phyloP scores from a whole-genome alignment of 2,113 vertebrate genomes.

The Aspidoscelis tigris region DNA sequence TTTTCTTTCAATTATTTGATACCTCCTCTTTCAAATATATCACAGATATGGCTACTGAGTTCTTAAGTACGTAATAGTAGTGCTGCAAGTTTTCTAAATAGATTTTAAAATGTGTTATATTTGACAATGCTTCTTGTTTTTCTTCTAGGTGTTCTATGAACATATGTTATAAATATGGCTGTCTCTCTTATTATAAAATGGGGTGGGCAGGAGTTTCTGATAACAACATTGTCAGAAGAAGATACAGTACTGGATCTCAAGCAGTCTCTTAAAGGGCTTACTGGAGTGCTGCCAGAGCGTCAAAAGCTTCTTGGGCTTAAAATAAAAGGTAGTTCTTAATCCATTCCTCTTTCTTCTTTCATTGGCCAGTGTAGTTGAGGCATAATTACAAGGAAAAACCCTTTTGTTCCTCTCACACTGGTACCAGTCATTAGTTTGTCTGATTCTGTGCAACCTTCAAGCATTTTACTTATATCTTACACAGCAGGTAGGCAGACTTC shows the following conservation, averaged over 20 bases:
- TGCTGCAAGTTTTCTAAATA: constrained; percentile 14
- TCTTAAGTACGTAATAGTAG: neutral
- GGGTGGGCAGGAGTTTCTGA: constrained; percentile 97
- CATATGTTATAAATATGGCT: constrained; percentile 86
- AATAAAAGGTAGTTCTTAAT: constrained; percentile 87
- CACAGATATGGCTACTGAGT: neutral
- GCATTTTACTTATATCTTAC: neutral
- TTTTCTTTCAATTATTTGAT: constrained; percentile 6
- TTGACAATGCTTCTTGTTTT: constrained; percentile 39
- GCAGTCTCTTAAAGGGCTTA: constrained; percentile 94
- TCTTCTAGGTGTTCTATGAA: constrained; percentile 59
- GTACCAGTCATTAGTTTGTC: neutral
- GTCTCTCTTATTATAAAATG: constrained; percentile 98
- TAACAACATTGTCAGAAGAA: constrained; percentile 94
- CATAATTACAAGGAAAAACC: neutral
- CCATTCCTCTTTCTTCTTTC: neutral
- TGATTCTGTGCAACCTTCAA: neutral
- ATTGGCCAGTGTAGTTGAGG: neutral
- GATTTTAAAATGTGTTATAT: neutral
- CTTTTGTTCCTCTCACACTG: neutral
- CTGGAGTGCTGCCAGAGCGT: constrained; percentile 94
- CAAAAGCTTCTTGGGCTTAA: constrained; percentile 97
- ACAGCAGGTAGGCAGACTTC: too few species aligned
- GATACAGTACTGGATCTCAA: constrained; percentile 97
- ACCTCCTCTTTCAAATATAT: constrained; percentile 17